phyloP scores from a whole-genome alignment of 2,888 invertebrate genomes.

The Dicyrtoma fusca region DNA sequence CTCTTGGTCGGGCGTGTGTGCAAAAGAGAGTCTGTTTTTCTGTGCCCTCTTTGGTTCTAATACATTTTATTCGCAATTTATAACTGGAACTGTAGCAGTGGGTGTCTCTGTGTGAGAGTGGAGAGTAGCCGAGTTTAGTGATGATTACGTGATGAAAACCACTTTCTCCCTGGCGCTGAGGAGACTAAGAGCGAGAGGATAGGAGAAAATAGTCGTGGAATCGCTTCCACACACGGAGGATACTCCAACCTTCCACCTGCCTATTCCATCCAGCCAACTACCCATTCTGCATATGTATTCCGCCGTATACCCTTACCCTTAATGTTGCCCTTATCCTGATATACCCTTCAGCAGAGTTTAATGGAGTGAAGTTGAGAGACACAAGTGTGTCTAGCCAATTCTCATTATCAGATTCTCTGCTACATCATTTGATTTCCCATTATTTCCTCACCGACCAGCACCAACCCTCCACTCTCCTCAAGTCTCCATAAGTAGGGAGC shows the following conservation, averaged over 20 bases:
- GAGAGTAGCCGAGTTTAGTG: background rate
- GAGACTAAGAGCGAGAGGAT: slow-evolving; percentile 4
- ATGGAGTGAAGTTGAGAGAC: background rate
- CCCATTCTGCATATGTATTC: background rate
- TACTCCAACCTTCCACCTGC: slow-evolving; percentile 19
- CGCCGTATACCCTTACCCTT: background rate
- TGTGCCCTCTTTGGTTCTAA: background rate
- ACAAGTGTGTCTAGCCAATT: slow-evolving; percentile 18
- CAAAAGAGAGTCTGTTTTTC: background rate
- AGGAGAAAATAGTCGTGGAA: slow-evolving; percentile 11
- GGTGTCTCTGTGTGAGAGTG: background rate
- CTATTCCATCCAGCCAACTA: slow-evolving; percentile 2
- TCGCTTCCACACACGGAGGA: slow-evolving; percentile 29
- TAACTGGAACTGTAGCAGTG: too few species aligned
- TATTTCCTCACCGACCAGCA: slow-evolving; percentile 19
- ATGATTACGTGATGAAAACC: slow-evolving; percentile 43
- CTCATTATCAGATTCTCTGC: slow-evolving; percentile 32
- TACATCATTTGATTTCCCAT: slow-evolving; percentile 25
- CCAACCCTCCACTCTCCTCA: background rate
- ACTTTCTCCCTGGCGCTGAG: slow-evolving; percentile 28
- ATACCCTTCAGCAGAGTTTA: slow-evolving; percentile 5
- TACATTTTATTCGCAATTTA: slow-evolving; percentile 6
- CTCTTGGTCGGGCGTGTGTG: background rate
- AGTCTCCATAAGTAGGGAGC: slow-evolving; percentile 1
- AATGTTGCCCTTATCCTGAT: background rate